Base-by-base conservation (phyloP, 2,797 vertebrate species). In the Poecilia wingei region DNA sequence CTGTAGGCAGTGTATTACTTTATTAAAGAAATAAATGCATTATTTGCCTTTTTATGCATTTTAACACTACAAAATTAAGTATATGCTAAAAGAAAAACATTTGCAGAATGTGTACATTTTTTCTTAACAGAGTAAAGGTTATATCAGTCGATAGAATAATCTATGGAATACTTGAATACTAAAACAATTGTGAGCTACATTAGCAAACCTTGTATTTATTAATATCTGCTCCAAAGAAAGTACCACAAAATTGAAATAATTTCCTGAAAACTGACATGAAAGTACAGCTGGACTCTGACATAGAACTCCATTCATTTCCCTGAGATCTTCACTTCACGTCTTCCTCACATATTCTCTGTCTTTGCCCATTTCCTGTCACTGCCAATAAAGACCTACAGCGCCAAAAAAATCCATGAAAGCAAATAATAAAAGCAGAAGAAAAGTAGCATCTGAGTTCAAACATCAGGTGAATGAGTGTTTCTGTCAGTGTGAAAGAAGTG, bases 401-500 rank as follows among this genome's bases (percentile, higher is more conserved):
- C 53, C 53, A n/a, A n/a, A 55, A 10, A 55, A n/a, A 55, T 22
- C 49, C 49, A 6, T 20, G 1, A n/a, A n/a, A n/a, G 9, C n/a
- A 55, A 10, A 55, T 22, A 55, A 25, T 8, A 55, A 55, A 55
- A 33, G 36, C 1, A 36, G 59, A 2, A 64, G 59, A 64, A 64
- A 1, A 64, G 71, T 39, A 51, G 72, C 12, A 2, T 57, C 55
- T 57, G 55, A 74, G 71, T 82, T 72, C 77, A 86, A 78, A 75
- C 64, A 76, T 36, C 3, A 31, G 55, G 75, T 69, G 81, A 74
- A 51, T 72, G 59, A 84, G 84, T 28, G 39, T 86, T 85, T 89
- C 82, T 80, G 33, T 74, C 78, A 74, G 75, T 82, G 79, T 85
- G 80, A 83, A 77, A 77, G 73, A 87, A 85, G 87, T 76, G 80